Evolutionary conservation across 2,888 invertebrate genomes (phyloP).

Genomic region (Notodonta ziczac): DNA sequence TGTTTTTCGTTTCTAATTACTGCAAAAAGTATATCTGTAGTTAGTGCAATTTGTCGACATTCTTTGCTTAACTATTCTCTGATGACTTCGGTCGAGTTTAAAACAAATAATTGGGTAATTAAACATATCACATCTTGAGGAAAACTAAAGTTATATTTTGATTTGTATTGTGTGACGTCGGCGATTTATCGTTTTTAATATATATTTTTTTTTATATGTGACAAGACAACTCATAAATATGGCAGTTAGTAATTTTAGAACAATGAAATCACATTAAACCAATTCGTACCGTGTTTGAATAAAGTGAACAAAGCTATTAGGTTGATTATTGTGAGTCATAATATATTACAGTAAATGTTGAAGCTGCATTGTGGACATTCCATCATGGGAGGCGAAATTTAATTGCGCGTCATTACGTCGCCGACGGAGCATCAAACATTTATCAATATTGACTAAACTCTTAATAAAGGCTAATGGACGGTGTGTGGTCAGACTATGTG

Average conservation of each 20-base stretch:
- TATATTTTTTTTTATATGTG: too few relatives aligned
- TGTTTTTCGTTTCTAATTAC: neutral
- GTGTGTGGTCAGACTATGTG: constrained; percentile 47
- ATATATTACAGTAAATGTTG: constrained; percentile 31
- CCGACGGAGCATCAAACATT: constrained; percentile 59
- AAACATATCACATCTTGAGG: too few relatives aligned
- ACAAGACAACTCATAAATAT: too few relatives aligned
- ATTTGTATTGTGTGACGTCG: too few relatives aligned
- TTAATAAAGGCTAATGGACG: constrained; percentile 77
- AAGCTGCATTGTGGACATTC: constrained; percentile 37
- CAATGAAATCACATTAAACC: neutral
- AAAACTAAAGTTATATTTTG: too few relatives aligned
- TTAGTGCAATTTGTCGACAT: too few relatives aligned
- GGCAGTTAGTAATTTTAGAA: neutral
- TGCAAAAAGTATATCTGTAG: too few relatives aligned
- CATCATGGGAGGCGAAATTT: constrained; percentile 60
- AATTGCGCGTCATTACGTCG: constrained; percentile 64
- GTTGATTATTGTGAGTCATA: constrained; percentile 41
- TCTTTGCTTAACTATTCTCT: too few relatives aligned
- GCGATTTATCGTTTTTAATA: too few relatives aligned
- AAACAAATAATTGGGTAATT: too few relatives aligned
- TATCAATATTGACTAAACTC: constrained; percentile 78
- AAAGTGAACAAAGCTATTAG: constrained; percentile 42
- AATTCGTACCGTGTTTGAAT: constrained; percentile 18
- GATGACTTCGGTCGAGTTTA: too few relatives aligned